Evolutionary conservation across 2,888 invertebrate species (phyloP), one percentile per base, ranked within the genome.

Genomic region (Mimas tiliae): DNA sequence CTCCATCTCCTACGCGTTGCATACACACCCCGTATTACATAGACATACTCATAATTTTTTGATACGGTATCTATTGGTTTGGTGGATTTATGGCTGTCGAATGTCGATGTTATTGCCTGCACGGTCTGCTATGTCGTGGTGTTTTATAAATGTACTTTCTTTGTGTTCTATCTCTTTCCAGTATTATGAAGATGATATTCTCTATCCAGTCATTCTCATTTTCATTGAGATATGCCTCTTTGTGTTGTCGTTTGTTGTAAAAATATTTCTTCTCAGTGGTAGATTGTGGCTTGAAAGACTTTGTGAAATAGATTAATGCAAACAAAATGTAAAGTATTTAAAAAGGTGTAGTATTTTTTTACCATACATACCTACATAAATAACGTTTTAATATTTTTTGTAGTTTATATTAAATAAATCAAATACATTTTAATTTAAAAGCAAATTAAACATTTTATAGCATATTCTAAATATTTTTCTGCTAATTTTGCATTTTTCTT

Each of bases 41-140:
- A 27, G 27, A 27, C 4, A 4, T 27, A 4, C 1, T 27, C 27
- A 3, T 27, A 27, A 27, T 27, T 27, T 3, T 27, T 27, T 4
- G 27, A 27, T 77, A 70, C 74, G 72, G 79, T 77, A 72, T 76
- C 72, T 75, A 50, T 74, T 71, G 72, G 72, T 72, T 55, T n/a
- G n/a, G 66, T 63, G 65, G n/a, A 58, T 62, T 42, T 65, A 53
- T 45, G 55, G 63, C 52, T 71, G 47, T 72, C 64, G 63, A 68
- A 50, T 71, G 47, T 72, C 64, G 63, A 68, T 74, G 72, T 75
- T 68, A 78, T 65, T 67, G 67, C 70, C 69, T 80, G 72, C 75
- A 72, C 72, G 67, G 64, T 67, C 53, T 50, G 50, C 50, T 50
- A 50, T 50, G 50, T 50, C 19, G 50, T 50, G 50, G 19, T 50